A percentile compares a stretch with the other conserved stretches of the same genome.
phyloP scores from a whole-genome alignment of 2,113 vertebrate genomes.

The Carollia perspicillata region DNA sequence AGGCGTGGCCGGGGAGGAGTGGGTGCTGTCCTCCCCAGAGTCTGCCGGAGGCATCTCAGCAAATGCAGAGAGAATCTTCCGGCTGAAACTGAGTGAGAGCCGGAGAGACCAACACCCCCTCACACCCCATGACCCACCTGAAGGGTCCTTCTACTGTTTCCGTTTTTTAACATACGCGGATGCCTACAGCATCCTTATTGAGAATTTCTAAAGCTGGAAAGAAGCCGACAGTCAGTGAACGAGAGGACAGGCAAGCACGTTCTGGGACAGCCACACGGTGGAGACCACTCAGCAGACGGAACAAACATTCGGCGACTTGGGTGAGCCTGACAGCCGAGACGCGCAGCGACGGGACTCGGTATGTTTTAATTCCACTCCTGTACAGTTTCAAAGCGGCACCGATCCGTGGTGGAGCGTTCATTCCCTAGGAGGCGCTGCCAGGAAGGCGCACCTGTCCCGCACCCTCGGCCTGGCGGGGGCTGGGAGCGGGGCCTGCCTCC shows the following conservation, averaged over 20 bases:
- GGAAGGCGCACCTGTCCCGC: not conserved
- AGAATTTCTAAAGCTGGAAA: not conserved
- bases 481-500: not conserved
- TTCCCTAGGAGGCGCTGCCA: not conserved
- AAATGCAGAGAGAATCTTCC: not conserved
- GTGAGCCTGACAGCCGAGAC: not conserved
- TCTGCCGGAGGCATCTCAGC: too few relatives aligned
- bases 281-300: fast-evolving
- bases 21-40: not conserved
- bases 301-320: fast-evolving
- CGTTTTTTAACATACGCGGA: not conserved
- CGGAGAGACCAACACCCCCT: not conserved
- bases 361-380: not conserved
- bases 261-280: not conserved
- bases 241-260: not conserved
- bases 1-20: not conserved
- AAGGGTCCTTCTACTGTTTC: not conserved
- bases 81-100: too few relatives aligned
- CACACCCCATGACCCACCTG: not conserved
- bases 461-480: too few relatives aligned
- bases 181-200: not conserved
- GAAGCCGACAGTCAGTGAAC: not conserved
- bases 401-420: fast-evolving
- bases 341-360: fast-evolving
- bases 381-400: not conserved